A percentile compares a stretch with the other conserved stretches of the same genome.
These are phyloP conservation scores for Apistogramma diplotaenia DNA, from an alignment of 2,113 vertebrate genomes.

Conservation along the genomic window DNA sequence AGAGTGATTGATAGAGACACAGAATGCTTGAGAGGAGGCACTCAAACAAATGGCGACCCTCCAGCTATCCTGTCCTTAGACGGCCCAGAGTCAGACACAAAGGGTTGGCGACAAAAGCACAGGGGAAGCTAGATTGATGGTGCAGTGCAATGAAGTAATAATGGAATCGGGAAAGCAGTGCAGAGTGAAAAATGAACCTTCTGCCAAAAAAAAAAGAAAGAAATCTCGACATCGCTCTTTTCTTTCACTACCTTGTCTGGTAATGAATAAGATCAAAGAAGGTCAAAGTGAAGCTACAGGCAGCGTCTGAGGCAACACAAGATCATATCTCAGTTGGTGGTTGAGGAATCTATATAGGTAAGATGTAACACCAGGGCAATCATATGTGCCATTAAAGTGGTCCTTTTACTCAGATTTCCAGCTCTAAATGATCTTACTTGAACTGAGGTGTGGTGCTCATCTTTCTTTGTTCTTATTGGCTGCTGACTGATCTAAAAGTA, in stretches of 20 bases:
- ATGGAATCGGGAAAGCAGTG: not conserved
- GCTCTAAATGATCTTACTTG: not conserved
- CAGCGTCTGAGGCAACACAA: not conserved
- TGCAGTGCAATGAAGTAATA: not conserved
- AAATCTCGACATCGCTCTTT: not conserved
- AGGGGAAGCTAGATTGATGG: not conserved
- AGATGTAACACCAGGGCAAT: not conserved
- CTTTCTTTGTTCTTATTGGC: not conserved
- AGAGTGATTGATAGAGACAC: not conserved
- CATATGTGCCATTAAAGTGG: not conserved
- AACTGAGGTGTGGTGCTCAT: not conserved
- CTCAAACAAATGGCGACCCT: not conserved
- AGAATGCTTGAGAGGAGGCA: not conserved
- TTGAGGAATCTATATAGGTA: not conserved
- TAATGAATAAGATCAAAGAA: not conserved
- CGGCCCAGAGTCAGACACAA: not conserved
- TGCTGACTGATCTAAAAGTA: not conserved
- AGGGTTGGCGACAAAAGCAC: not conserved
- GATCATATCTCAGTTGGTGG: not conserved
- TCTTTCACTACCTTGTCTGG: not conserved
- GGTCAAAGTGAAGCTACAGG: not conserved
- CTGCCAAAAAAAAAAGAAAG: not conserved
- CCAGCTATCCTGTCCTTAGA: conserved; percentile 9
- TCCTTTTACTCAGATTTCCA: not conserved
- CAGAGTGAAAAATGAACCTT: not conserved